phyloP scores from a whole-genome alignment of 2,113 vertebrate genomes.

The Phoenicopterus ruber region DNA sequence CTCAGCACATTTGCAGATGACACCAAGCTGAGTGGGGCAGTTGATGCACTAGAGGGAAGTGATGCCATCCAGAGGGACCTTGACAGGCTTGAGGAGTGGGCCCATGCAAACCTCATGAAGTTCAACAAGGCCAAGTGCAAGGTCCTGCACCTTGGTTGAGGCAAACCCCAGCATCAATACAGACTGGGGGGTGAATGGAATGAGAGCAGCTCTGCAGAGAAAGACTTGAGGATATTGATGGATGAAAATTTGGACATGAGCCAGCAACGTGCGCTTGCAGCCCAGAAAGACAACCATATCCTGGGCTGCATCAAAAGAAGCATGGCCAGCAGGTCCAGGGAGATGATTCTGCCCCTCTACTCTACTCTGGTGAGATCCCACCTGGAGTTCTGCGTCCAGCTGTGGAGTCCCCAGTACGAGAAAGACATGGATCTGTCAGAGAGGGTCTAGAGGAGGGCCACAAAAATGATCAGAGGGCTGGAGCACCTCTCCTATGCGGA shows the following conservation, averaged over 20 bases:
- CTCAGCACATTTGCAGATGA: background rate
- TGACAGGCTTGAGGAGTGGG: background rate
- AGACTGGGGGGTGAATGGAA: background rate
- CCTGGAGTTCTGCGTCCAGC: background rate
- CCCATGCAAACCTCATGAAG: background rate
- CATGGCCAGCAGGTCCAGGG: background rate
- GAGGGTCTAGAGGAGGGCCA: background rate
- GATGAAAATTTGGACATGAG: background rate
- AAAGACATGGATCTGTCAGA: background rate
- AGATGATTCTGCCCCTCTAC: background rate
- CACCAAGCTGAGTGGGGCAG: background rate
- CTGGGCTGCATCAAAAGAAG: background rate
- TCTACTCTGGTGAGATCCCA: background rate
- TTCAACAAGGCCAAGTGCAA: background rate
- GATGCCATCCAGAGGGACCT: background rate
- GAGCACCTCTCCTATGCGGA: background rate
- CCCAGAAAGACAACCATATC: background rate
- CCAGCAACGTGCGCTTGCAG: background rate
- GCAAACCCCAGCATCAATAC: background rate
- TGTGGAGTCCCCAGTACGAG: background rate
- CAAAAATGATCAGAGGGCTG: background rate
- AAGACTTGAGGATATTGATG: background rate
- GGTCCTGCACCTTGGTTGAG: rapidly evolving
- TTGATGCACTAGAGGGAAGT: background rate
- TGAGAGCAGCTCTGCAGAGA: background rate